Base-by-base conservation (phyloP, 2,113 vertebrate species). In the Alectura lathami region DNA sequence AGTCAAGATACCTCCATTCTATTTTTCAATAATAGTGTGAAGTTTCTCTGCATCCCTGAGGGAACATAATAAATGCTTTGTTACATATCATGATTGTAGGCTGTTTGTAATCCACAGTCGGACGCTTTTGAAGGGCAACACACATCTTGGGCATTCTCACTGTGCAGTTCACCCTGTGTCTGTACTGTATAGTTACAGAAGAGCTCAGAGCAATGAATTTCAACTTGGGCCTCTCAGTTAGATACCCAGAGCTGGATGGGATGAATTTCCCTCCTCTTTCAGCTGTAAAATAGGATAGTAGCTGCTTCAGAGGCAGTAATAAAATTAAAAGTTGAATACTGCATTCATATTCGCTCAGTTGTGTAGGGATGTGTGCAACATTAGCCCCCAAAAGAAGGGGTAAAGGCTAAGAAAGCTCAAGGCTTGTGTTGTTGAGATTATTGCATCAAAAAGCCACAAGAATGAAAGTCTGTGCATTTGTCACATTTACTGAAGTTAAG, bases 141-240 rank as follows among this genome's bases (percentile, higher is more conserved):
- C 10, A 57, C 54, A 9, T 66, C 79, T 53, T 86, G 50, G 18
- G 26, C 6, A 3, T 36, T 88, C 88, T 80, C 9, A 0, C 16
- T 73, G 16, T 2, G 0, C 30, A 64, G 0, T 62, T 88, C 53
- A 91, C 53, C 34, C 62, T 18, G 13, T 0, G 0, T 56, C 20
- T 47, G 7, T 47, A 1, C 1, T 48, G 8, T 50, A 48, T 10
- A 80, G 4, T 27, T 42, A 26, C 3, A 70, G 42, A 82, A 82
- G n/a, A 57, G 36, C 17, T 93, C 42, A 67, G 38, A 26, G 48
- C 24, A 45, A 8, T 48, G 79, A 83, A 34, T n/a, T 32, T 96
- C 62, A 68, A 32, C 11, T 87, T 88, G 59, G 47, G 27, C 32
- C 60, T 9, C 12, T 85, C 6, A 10, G 34, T n/a, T 73, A 60